These are phyloP conservation scores for Omphaloscelis lunosa DNA, from an alignment of 2,888 invertebrate species.

Conservation along the genomic window DNA sequence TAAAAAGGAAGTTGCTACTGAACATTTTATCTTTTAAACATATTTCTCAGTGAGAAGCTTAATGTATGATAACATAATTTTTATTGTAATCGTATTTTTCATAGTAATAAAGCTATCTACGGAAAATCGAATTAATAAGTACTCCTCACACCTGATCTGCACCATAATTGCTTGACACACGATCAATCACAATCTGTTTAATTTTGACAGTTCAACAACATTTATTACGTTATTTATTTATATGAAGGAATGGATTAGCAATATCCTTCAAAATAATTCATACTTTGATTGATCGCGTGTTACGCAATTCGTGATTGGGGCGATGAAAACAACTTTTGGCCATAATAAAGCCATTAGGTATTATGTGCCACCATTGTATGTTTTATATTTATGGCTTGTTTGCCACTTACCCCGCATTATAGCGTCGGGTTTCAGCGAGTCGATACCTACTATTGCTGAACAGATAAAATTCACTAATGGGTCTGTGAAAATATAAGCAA, in stretches of 20 bases:
- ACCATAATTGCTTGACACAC: too few species aligned
- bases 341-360: neutral
- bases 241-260: too few species aligned
- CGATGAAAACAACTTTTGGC: too few species aligned
- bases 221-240: too few species aligned
- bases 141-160: too few species aligned
- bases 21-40: neutral
- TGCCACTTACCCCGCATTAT: constrained; percentile 41
- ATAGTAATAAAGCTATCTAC: neutral
- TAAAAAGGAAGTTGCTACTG: neutral
- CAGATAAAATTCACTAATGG: constrained; percentile 33
- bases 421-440: constrained; percentile 42
- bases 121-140: too few species aligned
- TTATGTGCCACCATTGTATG: neutral
- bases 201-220: too few species aligned
- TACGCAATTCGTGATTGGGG: too few species aligned
- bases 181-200: too few species aligned
- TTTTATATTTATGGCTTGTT: constrained; percentile 26
- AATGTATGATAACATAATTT: neutral
- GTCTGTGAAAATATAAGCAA: neutral
- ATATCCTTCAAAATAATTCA: too few species aligned
- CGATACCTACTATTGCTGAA: constrained; percentile 29
- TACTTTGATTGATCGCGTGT: too few species aligned
- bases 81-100: neutral
- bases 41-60: neutral